Base-by-base conservation (phyloP, 2,888 invertebrate genomes). In the Dryobotodes eremita region DNA sequence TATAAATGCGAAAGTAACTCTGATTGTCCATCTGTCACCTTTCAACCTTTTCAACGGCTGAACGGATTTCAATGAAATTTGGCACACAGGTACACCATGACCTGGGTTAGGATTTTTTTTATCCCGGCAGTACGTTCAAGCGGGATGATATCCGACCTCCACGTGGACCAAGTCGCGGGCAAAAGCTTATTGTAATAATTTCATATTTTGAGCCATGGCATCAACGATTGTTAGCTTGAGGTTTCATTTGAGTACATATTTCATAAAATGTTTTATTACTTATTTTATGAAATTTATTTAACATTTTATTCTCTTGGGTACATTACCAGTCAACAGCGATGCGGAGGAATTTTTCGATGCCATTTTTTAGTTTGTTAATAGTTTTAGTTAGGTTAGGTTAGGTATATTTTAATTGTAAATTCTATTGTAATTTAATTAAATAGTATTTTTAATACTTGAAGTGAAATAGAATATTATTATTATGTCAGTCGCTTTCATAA, bases 201-300 rank as follows among this genome's bases (percentile, higher is more conserved):
- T 10, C 20, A 36, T 48, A 68, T 20, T n/a, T 36, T 17, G 5
- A 48, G 73, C 17, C 11, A 15, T 42, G n/a, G 4, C 15, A 77
- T 68, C 15, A 55, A 65, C 50, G 36, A 68, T 62, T 70, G 42
- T 70, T 59, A 59, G 26, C 2, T 50, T 23, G 23, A 82, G 15
- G 20, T 72, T 71, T 36, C 13, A 80, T 55, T 79, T 20, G 10
- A 77, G 11, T 31, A n/a, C 20, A 4, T 31, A 2, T 17, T 69
- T n/a, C 20, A 17, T 57, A 7, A 68, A 42, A 11, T 66, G 48
- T 48, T 48, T 71, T 46, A 57, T 53, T 23, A 61, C n/a, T 57
- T 26, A n/a, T n/a, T n/a, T n/a, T n/a, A n/a, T n/a, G n/a, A n/a
- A n/a, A n/a, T n/a, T n/a, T n/a, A n/a, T n/a, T n/a, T n/a, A n/a